These are phyloP conservation scores for Calliopsis andreniformis DNA, from an alignment of 1,140 invertebrate species.

Conservation along the genomic window DNA sequence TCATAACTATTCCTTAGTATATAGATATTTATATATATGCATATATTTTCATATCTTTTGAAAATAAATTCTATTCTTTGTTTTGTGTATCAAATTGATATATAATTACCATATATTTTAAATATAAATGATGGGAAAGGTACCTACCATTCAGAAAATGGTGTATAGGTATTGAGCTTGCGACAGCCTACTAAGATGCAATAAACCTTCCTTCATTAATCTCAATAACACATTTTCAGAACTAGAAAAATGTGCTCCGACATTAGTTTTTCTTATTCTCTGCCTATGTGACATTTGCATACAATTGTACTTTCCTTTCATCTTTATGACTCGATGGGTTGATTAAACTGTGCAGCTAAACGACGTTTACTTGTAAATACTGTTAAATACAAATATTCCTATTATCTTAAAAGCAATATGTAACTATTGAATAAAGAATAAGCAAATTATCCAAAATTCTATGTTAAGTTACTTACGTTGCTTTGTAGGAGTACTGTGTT, in stretches of 20 bases:
- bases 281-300: not conserved
- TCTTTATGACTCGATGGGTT: constrained; percentile 74
- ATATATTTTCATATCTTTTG: constrained; percentile 50
- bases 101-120: constrained; percentile 45
- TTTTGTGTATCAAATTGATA: constrained; percentile 52
- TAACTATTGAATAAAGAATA: no score
- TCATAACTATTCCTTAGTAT: constrained; percentile 29
- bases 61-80: constrained; percentile 60
- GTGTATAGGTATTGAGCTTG: constrained; percentile 53
- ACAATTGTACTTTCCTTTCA: not conserved
- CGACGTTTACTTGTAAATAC: constrained; percentile 76
- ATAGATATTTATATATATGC: constrained; percentile 32
- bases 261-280: not conserved
- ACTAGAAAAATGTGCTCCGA: not conserved
- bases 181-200: constrained; percentile 49
- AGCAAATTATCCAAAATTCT: no score
- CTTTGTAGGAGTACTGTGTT: constrained; percentile 72
- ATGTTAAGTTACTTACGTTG: constrained; percentile 67
- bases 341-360: constrained; percentile 79
- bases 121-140: constrained; percentile 47
- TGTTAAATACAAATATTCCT: constrained; percentile 48
- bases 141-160: constrained; percentile 59
- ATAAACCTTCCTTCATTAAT: constrained; percentile 22
- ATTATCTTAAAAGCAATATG: no score
- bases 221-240: constrained; percentile 1